These are phyloP conservation scores for Phyllotreta cruciferae DNA, from an alignment of 2,888 invertebrate genomes.

Conservation along the genomic window DNA sequence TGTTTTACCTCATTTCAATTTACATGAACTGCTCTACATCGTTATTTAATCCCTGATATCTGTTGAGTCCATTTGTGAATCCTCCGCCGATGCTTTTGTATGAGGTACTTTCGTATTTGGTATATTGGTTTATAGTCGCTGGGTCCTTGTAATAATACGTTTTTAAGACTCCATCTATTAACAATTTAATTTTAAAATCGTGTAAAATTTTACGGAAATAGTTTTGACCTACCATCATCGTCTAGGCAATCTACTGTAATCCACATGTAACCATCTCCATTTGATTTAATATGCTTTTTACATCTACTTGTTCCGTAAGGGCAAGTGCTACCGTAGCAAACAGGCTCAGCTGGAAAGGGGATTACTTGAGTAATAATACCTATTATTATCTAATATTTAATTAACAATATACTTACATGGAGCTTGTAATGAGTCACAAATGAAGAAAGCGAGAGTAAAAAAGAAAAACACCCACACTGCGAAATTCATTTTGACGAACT, in stretches of 20 bases:
- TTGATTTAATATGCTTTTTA: slow-evolving; percentile 21
- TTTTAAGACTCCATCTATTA: slow-evolving; percentile 20
- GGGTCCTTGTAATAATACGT: slow-evolving; percentile 20
- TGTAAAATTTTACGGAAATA: neutral
- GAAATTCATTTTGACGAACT: slow-evolving; percentile 6
- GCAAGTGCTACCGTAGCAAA: slow-evolving; percentile 17
- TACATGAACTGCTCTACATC: neutral
- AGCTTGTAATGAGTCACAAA: neutral
- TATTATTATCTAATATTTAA: neutral
- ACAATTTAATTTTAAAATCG: neutral
- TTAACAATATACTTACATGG: no score
- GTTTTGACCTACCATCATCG: slow-evolving; percentile 6
- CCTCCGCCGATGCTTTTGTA: slow-evolving; percentile 8
- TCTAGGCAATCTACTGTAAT: slow-evolving; percentile 14
- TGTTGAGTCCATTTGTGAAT: neutral
- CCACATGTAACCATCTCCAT: slow-evolving; percentile 4
- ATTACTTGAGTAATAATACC: neutral
- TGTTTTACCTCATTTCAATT: neutral
- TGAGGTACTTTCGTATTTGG: slow-evolving; percentile 18
- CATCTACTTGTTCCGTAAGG: slow-evolving; percentile 17
- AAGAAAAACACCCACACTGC: slow-evolving; percentile 7
- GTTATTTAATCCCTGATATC: neutral
- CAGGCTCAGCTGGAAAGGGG: neutral
- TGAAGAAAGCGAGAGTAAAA: neutral
- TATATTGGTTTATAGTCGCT: slow-evolving; percentile 6